A percentile compares a stretch with the other conserved stretches of the same genome.
Evolutionary conservation across 2,113 vertebrate genomes (phyloP).

Genomic region (Boulengeromyrus knoepffleri): DNA sequence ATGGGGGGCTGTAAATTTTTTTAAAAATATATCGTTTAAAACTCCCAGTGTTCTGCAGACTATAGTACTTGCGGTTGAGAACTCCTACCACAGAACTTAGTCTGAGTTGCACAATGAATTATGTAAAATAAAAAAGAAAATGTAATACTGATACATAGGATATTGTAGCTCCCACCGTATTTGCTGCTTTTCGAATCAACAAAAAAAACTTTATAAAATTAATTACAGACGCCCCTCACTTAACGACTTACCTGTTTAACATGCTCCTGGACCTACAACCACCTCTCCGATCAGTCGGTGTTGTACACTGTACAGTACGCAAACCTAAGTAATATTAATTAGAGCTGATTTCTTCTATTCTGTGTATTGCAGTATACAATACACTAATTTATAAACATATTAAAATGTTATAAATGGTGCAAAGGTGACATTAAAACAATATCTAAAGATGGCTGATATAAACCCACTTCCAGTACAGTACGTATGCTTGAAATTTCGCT

Average conservation of each 20-base stretch:
- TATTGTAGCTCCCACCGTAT: not conserved
- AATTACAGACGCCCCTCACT: not conserved
- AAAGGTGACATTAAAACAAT: not conserved
- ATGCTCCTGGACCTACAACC: too few relatives aligned
- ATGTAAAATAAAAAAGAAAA: not conserved
- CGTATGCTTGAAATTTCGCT: too few relatives aligned
- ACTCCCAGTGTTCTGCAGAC: not conserved
- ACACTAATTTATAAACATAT: not conserved
- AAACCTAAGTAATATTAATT: not conserved
- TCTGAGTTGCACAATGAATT: not conserved
- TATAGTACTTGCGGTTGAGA: not conserved
- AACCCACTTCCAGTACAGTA: too few relatives aligned
- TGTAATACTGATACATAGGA: not conserved
- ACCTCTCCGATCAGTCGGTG: not conserved
- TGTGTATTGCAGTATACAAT: not conserved
- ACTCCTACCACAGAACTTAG: not conserved
- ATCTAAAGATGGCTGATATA: too few relatives aligned
- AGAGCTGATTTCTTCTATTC: not conserved
- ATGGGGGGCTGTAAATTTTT: not conserved
- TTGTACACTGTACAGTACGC: not conserved
- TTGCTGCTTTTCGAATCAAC: not conserved
- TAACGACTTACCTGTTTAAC: not conserved
- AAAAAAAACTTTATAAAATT: not conserved
- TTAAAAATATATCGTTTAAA: not conserved
- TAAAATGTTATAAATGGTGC: not conserved